Evolutionary conservation across 2,888 invertebrate species (phyloP).

Genomic region (Callinectes sapidus): DNA sequence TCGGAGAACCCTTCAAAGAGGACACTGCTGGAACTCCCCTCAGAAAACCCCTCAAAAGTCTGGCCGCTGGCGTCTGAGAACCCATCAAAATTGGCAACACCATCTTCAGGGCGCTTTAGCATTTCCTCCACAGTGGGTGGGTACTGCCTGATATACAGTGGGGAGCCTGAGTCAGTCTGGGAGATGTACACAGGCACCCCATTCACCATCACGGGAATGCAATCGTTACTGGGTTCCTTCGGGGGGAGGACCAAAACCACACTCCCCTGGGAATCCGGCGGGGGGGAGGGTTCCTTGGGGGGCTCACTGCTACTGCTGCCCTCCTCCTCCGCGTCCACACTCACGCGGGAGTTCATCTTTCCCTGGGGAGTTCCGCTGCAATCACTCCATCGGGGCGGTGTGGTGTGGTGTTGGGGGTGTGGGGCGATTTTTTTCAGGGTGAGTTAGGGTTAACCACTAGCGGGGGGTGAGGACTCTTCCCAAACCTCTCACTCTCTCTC

Average conservation of each 20-base stretch:
- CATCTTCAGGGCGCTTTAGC: background rate
- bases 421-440: background rate
- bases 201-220: constrained; percentile 40
- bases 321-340: constrained; percentile 29
- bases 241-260: background rate
- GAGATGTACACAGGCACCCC: constrained; percentile 51
- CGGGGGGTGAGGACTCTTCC: no score
- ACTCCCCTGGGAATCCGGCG: background rate
- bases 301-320: background rate
- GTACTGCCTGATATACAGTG: constrained; percentile 43
- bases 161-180: background rate
- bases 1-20: constrained; percentile 48
- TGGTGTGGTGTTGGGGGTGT: no score
- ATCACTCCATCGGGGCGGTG: background rate
- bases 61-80: constrained; percentile 55
- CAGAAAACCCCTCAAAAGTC: constrained; percentile 56
- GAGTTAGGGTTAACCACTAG: background rate
- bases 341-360: constrained; percentile 46
- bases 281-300: background rate
- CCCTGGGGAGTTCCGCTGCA: no score
- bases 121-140: constrained; percentile 44
- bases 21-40: constrained; percentile 22
- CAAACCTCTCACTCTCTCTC: no score
- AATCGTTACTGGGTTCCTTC: background rate
- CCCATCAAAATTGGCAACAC: constrained; percentile 46